phyloP scores from a whole-genome alignment of 2,113 vertebrate species.

The Malurus elegans region DNA sequence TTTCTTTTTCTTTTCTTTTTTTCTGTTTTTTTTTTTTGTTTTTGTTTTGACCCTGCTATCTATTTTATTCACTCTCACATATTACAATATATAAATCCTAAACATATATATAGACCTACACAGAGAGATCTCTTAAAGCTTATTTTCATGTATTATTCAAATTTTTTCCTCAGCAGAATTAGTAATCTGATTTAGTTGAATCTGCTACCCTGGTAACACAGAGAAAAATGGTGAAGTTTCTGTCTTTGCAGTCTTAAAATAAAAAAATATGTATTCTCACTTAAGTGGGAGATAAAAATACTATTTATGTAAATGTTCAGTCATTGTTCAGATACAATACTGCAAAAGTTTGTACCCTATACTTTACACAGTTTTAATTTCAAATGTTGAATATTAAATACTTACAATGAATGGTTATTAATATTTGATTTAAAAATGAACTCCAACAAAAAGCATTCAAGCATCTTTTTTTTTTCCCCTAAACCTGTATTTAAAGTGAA shows the following conservation, averaged over 20 bases:
- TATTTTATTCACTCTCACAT: background rate
- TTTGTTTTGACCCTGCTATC: background rate
- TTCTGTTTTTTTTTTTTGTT: background rate
- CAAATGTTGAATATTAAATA: background rate
- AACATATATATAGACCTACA: background rate
- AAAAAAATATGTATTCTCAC: background rate
- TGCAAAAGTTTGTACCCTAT: background rate
- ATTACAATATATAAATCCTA: background rate
- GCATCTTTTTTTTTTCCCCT: background rate
- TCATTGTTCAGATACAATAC: background rate
- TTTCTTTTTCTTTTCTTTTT: background rate
- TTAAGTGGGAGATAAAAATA: background rate
- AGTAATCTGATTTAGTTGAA: background rate
- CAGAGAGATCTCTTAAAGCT: background rate
- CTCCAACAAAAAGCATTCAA: background rate
- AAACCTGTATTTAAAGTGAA: background rate
- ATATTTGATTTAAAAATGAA: background rate
- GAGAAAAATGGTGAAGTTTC: background rate
- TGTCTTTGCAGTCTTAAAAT: background rate
- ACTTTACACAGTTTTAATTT: background rate
- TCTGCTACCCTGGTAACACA: conserved; percentile 17
- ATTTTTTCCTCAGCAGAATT: background rate
- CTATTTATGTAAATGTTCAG: background rate
- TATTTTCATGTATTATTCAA: background rate
- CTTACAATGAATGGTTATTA: background rate